Evolutionary conservation across 2,888 invertebrate species (phyloP), one percentile per base, ranked within the genome.

Genomic region (Chrysina gloriosa): DNA sequence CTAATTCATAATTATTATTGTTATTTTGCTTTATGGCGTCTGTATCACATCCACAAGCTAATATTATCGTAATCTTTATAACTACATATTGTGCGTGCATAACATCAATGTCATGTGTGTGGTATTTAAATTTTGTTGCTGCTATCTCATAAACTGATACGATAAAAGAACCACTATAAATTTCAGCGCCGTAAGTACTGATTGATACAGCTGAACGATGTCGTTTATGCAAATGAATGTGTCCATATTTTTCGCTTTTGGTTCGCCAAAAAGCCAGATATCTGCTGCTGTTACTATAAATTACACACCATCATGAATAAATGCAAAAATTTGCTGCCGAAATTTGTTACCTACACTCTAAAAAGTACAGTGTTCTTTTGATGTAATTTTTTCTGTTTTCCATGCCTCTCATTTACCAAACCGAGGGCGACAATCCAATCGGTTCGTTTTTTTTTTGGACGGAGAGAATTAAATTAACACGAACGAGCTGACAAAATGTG

Each of bases 381-480:
- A 34, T 31, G 48, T 14, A 54, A 21, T 54, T 54, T 54, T 54
- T 29, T 19, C 16, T 34, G 3, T 54, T 31, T 31, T 54, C 3
- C 31, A 54, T 34, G 16, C 25, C 23, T 14, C 39, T 64, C 63
- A 52, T 64, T 64, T 64, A 34, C 50, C 50, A 50, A 50, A 64
- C 50, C 64, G 50, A 25, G 34, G 64, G 64, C 14, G 36, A 25
- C 56, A 34, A n/a, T n/a, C n/a, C n/a, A n/a, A n/a, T n/a, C n/a
- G n/a, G n/a, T n/a, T n/a, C 16, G 16, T 48, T 42, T 58, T 66
- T 65, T 48, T 19, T 27, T 45, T 21, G 21, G n/a, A 31, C 29
- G 54, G 48, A 45, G 56, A 47, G 23, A 66, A 66, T 66, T 45
- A 58, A 66, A 66, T 66, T 66, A 66, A 66, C 58, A 66, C 66